Evolutionary conservation across 2,113 vertebrate genomes (phyloP).

Genomic region (Gracilinanus agilis): DNA sequence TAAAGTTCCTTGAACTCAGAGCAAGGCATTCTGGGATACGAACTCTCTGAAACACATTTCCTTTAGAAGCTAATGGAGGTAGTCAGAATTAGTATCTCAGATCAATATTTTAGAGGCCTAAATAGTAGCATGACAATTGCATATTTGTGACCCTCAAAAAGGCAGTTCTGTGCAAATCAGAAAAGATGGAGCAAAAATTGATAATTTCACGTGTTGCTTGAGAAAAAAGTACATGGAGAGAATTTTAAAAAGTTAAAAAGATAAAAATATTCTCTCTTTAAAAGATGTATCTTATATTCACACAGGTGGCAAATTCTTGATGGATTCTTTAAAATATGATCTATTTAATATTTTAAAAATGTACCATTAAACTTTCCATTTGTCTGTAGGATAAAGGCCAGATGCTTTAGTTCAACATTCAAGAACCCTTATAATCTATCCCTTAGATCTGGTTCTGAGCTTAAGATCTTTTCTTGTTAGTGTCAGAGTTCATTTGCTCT

Average conservation of each 20-base stretch:
- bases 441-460: neutral
- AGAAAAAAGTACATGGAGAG: slow-evolving; percentile 18
- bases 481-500: neutral
- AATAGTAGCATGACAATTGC: slow-evolving; percentile 66
- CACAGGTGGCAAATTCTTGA: slow-evolving; percentile 5
- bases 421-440: neutral
- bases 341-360: slow-evolving; percentile 44
- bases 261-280: neutral
- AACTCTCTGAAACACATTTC: slow-evolving; percentile 5
- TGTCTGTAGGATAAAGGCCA: slow-evolving; percentile 21
- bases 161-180: slow-evolving; percentile 58
- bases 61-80: slow-evolving; percentile 60
- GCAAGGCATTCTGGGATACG: neutral
- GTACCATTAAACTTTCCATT: neutral
- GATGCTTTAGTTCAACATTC: neutral
- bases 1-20: slow-evolving; percentile 16
- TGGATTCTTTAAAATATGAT: slow-evolving; percentile 19
- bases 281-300: neutral
- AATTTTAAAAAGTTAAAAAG: slow-evolving; percentile 63
- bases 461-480: neutral
- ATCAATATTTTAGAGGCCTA: slow-evolving; percentile 67
- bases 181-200: slow-evolving; percentile 58
- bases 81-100: slow-evolving; percentile 32
- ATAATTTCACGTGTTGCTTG: slow-evolving; percentile 64
- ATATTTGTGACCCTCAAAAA: slow-evolving; percentile 63